These are phyloP conservation scores for Zaprionus davidi DNA, from an alignment of 1,140 invertebrate genomes.

Conservation along the genomic window DNA sequence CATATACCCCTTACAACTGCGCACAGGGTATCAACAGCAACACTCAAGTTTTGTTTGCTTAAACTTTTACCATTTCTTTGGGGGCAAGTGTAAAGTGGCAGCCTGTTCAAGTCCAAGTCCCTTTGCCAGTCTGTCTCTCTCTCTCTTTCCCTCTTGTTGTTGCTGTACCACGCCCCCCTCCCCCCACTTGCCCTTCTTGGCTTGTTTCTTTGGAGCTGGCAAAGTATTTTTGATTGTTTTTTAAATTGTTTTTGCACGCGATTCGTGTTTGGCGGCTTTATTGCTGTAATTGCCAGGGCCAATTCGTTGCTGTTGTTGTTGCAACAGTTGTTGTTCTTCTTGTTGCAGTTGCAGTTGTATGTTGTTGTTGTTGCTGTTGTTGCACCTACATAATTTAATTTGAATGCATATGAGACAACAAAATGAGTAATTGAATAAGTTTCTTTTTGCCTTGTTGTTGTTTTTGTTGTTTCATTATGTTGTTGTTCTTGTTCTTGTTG, in stretches of 20 bases:
- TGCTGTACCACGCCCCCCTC: background rate
- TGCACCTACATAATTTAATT: constrained; percentile 79
- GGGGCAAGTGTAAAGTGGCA: constrained; percentile 77
- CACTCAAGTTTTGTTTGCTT: constrained; percentile 79
- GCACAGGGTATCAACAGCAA: constrained; percentile 27
- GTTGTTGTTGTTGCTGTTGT: constrained; percentile 21
- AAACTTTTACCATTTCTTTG: constrained; percentile 76
- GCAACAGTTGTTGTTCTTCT: constrained; percentile 54
- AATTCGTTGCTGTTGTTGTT: constrained; percentile 59
- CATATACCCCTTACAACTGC: background rate
- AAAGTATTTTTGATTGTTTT: constrained; percentile 75
- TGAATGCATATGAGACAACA: constrained; percentile 73
- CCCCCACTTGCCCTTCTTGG: background rate
- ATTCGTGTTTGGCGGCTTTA: constrained; percentile 82
- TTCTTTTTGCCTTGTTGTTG: constrained; percentile 47
- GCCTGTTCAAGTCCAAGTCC: constrained; percentile 40
- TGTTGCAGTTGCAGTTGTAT: background rate
- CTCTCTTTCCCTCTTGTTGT: background rate
- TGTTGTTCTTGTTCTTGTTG: background rate
- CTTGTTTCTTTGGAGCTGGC: constrained; percentile 15
- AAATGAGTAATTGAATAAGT: constrained; percentile 82
- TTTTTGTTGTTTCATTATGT: constrained; percentile 17
- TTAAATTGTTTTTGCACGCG: constrained; percentile 83
- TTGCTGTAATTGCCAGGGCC: constrained; percentile 75
- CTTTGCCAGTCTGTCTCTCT: background rate